Evolutionary conservation across 2,888 invertebrate species (phyloP).

Genomic region (Andrena praecox): DNA sequence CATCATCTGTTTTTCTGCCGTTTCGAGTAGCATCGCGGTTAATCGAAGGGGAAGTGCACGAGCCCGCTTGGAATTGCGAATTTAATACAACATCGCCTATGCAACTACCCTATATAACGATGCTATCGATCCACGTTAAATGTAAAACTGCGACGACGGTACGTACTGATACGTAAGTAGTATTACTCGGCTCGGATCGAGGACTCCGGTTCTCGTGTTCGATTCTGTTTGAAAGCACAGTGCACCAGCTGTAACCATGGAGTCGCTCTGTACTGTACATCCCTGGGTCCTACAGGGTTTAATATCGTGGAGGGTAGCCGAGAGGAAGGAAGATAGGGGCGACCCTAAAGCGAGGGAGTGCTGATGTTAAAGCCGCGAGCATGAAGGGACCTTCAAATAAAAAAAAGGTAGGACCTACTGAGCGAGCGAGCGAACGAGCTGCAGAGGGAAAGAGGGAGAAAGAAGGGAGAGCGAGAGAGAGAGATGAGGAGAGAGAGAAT

Average conservation of each 20-base stretch:
- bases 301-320: conserved; percentile 72
- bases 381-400: conserved; percentile 79
- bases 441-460: conserved; percentile 17
- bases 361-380: conserved; percentile 70
- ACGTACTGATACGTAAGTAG: conserved; percentile 23
- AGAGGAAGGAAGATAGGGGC: conserved; percentile 73
- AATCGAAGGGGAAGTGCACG: conserved; percentile 13
- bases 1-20: background rate
- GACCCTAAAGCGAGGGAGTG: conserved; percentile 78
- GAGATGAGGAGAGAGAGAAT: conserved; percentile 32
- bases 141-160: conserved; percentile 30
- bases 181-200: background rate
- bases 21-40: background rate
- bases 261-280: conserved; percentile 56
- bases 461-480: conserved; percentile 13
- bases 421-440: conserved; percentile 34
- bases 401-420: conserved; percentile 70
- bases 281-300: conserved; percentile 76
- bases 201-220: too few species aligned
- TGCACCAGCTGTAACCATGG: background rate
- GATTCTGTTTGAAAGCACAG: conserved; percentile 27
- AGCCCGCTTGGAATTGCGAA: conserved; percentile 26
- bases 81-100: conserved; percentile 32
- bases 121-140: conserved; percentile 44
- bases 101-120: conserved; percentile 21